These are phyloP conservation scores for Phalanger gymnotis DNA, from an alignment of 2,797 vertebrate genomes.

Conservation along the genomic window DNA sequence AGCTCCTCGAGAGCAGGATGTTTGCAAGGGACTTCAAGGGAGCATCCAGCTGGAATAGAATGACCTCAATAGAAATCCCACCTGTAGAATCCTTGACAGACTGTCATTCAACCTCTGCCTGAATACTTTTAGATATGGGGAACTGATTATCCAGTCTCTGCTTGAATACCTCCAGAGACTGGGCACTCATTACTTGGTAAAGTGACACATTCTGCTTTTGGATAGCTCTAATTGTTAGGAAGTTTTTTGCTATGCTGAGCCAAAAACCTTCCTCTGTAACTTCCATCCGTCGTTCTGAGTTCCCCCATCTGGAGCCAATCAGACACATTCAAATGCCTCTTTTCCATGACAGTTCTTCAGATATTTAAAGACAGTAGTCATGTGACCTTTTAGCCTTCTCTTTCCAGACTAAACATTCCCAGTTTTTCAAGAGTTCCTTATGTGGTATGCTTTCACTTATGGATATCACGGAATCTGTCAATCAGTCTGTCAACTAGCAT, in stretches of 20 bases:
- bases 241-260: not conserved
- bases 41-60: not conserved
- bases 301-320: not conserved
- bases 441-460: not conserved
- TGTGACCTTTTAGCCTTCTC: not conserved
- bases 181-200: not conserved
- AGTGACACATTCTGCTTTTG: not conserved
- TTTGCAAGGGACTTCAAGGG: not conserved
- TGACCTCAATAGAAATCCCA: not conserved
- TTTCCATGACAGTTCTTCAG: not conserved
- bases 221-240: not conserved
- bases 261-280: not conserved
- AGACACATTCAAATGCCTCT: not conserved
- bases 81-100: not conserved
- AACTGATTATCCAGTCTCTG: not conserved
- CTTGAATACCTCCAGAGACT: not conserved
- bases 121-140: not conserved
- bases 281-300: not conserved
- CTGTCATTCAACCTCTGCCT: not conserved
- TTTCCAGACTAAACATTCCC: not conserved
- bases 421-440: not conserved
- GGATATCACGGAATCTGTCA: not conserved
- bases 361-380: not conserved
- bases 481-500: not conserved
- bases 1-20: not conserved